Evolutionary conservation across 2,797 vertebrate species (phyloP).

Genomic region (Avahi laniger): DNA sequence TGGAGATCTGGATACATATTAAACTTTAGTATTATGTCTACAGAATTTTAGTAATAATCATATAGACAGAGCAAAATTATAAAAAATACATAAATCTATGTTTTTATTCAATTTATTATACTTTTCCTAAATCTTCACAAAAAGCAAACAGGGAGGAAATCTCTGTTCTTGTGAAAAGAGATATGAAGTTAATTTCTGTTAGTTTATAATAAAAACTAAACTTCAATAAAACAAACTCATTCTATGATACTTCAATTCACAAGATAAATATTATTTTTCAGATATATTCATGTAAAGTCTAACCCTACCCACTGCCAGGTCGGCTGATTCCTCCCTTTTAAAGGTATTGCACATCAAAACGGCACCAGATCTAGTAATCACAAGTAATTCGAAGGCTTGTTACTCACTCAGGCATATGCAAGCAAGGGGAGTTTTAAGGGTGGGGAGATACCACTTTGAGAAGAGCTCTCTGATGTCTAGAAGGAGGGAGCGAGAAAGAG

Average conservation of each 20-base stretch:
- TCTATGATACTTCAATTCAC: not conserved
- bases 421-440: not conserved
- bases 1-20: not conserved
- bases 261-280: not conserved
- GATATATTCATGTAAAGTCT: not conserved
- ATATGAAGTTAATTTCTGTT: not conserved
- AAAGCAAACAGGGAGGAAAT: not conserved
- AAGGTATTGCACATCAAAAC: not conserved
- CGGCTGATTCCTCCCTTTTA: not conserved
- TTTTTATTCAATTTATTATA: not conserved
- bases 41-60: not conserved
- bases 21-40: not conserved
- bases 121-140: not conserved
- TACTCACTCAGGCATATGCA: not conserved
- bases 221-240: not conserved
- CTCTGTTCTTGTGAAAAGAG: not conserved
- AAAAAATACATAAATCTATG: not conserved
- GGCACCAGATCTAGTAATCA: not conserved
- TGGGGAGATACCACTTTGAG: not conserved
- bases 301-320: fast-evolving
- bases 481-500: not conserved
- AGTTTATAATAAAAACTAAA: not conserved
- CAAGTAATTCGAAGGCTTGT: not conserved
- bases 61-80: not conserved
- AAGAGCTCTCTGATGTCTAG: not conserved